phyloP scores from a whole-genome alignment of 1,140 invertebrate species.

The Drosophila equinoxialis region DNA sequence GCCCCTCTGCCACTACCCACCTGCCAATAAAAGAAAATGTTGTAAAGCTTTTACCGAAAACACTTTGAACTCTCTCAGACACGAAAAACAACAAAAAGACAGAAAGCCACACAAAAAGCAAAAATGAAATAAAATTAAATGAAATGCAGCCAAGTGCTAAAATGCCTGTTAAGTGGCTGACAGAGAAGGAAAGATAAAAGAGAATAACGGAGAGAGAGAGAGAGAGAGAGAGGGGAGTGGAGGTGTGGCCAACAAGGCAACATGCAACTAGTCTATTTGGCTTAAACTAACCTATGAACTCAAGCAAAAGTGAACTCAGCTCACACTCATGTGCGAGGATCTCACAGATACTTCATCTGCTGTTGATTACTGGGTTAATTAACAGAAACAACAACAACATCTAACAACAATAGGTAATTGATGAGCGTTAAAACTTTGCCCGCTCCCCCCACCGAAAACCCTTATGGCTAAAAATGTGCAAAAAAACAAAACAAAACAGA shows the following conservation, averaged over 20 bases:
- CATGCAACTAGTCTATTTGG: constrained; percentile 16
- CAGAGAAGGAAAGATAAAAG: constrained; percentile 12
- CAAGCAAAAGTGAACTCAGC: constrained; percentile 24
- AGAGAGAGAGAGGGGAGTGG: background rate
- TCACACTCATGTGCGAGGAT: background rate
- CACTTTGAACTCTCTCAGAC: constrained; percentile 8
- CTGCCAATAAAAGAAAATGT: constrained; percentile 11
- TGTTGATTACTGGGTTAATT: constrained; percentile 70
- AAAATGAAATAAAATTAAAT: constrained; percentile 63
- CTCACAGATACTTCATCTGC: background rate
- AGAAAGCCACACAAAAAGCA: constrained; percentile 19
- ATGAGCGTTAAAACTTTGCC: constrained; percentile 42
- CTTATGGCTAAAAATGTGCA: constrained; percentile 37
- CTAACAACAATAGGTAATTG: constrained; percentile 71
- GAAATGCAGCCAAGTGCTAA: constrained; percentile 63
- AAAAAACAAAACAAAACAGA: constrained; percentile 1
- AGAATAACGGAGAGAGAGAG: constrained; percentile 1
- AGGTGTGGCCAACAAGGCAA: background rate
- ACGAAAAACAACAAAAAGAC: background rate
- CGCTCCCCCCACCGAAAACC: background rate
- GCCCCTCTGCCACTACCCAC: background rate
- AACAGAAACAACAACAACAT: constrained; percentile 52
- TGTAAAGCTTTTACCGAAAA: constrained; percentile 11
- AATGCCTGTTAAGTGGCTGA: constrained; percentile 53
- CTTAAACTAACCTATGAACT: constrained; percentile 47